Conservation (phyloP, 2,113 vertebrate species). For the Tetrax tetrax region DNA sequence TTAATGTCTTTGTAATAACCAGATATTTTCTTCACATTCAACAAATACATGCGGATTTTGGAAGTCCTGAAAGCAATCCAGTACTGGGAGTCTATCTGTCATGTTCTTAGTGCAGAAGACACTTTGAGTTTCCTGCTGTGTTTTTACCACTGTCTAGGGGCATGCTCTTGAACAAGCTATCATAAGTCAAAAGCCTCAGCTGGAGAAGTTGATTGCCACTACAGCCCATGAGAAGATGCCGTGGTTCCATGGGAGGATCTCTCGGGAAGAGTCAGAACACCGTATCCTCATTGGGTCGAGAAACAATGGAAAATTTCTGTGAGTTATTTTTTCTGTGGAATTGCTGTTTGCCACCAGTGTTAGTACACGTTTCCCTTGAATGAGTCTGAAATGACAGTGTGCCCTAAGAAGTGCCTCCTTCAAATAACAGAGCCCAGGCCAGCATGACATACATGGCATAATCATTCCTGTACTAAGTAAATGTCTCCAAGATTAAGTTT, state of each 20-base stretch:
- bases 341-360: background rate
- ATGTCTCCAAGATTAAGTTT: background rate
- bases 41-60: background rate
- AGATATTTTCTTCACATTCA: background rate
- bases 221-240: conserved; percentile 96
- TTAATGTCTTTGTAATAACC: background rate
- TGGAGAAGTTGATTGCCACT: conserved; percentile 95
- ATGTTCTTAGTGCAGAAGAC: background rate
- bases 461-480: background rate
- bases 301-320: conserved; percentile 92
- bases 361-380: background rate
- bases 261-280: conserved; percentile 86
- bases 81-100: background rate
- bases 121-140: background rate
- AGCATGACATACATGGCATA: background rate
- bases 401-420: rapidly evolving
- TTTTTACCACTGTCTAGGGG: conserved; percentile 74
- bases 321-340: conserved; percentile 59
- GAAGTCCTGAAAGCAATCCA: background rate
- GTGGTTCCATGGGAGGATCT: conserved; percentile 92
- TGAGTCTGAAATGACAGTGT: background rate
- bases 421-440: background rate
- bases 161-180: conserved; percentile 94
- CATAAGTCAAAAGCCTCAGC: conserved; percentile 94
- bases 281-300: conserved; percentile 80